Base-by-base conservation (phyloP, 2,113 vertebrate species). In the Brevimyrus niger region DNA sequence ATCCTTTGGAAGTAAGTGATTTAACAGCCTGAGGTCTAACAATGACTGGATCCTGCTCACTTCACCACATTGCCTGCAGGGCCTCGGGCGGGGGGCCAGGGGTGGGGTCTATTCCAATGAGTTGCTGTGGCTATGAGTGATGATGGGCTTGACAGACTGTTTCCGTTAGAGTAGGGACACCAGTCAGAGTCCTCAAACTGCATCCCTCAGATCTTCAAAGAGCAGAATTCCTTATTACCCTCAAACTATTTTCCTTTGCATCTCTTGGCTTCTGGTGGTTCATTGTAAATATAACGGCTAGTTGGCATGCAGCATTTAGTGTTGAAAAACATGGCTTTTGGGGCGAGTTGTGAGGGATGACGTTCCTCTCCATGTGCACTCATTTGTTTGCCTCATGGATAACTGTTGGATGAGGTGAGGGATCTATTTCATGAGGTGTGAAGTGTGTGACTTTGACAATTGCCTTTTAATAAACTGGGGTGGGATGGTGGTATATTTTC, bases 121-220 rank as follows among this genome's bases (percentile, higher is more conserved):
- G 48, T 8, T 27, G 23, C 47, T 87, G 50, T 86, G 23, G 31
- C 31, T 84, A 13, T 86, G 83, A 86, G 44, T 86, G 44, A 86
- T 86, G 83, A 86, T 31, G 23, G 23, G n/a, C 83, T 44, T 47
- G 44, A 86, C 83, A 27, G 46, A 86, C 47, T 86, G 47, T 50
- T 86, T 86, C 83, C 83, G 44, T 50, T 48, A 50, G 27, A 47
- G 23, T 15, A 17, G 44, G 82, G 83, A 86, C 83, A 50, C 23
- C 23, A 86, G 44, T 86, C 44, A 44, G n/a, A 4, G 83, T 31
- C 46, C 47, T 47, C 83, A 50, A 42, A 47, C 83, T 19, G 4
- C 83, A 86, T 48, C 44, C 46, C 46, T 86, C 50, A 53, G 27
- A 35, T 87, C 85, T 87, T 87, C 47, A 53, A 87, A 87, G 85